phyloP scores from a whole-genome alignment of 2,113 vertebrate species.

The Ascaphus truei region DNA sequence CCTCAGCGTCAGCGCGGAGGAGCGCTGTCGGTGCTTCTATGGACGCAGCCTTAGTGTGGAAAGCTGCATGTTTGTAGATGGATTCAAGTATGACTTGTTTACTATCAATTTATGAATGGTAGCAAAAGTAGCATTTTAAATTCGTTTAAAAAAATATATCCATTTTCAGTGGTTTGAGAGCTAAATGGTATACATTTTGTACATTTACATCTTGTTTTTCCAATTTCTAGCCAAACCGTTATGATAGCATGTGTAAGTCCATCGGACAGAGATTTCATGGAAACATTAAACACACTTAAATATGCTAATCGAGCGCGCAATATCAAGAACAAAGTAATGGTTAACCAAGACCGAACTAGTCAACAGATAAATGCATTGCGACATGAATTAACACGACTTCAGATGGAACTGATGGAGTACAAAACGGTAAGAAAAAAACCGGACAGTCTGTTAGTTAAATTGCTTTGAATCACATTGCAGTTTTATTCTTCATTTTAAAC shows the following conservation, averaged over 20 bases:
- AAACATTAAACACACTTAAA: constrained; percentile 91
- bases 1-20: too few relatives aligned
- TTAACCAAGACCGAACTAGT: constrained; percentile 93
- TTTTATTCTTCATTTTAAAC: too few relatives aligned
- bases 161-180: too few relatives aligned
- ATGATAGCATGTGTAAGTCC: constrained; percentile 98
- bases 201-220: constrained; percentile 28
- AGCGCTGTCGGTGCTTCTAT: too few relatives aligned
- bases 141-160: too few relatives aligned
- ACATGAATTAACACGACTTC: constrained; percentile 88
- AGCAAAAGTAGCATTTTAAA: too few relatives aligned
- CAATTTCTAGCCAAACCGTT: constrained; percentile 81
- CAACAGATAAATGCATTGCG: constrained; percentile 91
- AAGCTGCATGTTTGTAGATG: too few relatives aligned
- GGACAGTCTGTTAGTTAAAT: too few relatives aligned
- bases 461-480: too few relatives aligned
- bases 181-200: neutral
- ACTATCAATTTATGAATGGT: too few relatives aligned
- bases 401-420: constrained; percentile 98
- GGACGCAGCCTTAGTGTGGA: too few relatives aligned
- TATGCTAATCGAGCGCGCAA: constrained; percentile 95
- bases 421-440: constrained; percentile 80
- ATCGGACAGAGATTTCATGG: constrained; percentile 97
- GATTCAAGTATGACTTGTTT: too few relatives aligned
- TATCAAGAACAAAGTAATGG: constrained; percentile 96